phyloP scores from a whole-genome alignment of 1,140 invertebrate species.

The Proales similis region DNA sequence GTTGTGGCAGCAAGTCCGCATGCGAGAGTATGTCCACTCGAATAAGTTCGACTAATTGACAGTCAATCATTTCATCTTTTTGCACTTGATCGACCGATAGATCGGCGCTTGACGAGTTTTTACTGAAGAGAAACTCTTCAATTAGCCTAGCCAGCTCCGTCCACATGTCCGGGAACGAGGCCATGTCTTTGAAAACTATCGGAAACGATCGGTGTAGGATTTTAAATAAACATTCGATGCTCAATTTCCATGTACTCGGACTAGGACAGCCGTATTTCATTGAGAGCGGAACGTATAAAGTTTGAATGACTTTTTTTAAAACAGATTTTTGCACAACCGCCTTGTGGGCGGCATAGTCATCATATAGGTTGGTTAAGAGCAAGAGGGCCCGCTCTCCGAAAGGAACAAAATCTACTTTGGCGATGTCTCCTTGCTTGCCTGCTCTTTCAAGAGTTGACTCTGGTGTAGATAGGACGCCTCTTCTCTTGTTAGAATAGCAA shows the following conservation, averaged over 20 bases:
- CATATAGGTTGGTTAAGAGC: slow-evolving; percentile 73
- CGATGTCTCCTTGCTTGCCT: slow-evolving; percentile 3
- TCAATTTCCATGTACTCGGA: slow-evolving; percentile 75
- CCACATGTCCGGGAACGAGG: slow-evolving; percentile 62
- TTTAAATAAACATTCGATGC: slow-evolving; percentile 68
- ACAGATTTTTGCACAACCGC: slow-evolving; percentile 68
- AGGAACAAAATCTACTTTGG: slow-evolving; percentile 70
- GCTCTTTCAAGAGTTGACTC: not conserved
- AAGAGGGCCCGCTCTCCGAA: slow-evolving; percentile 75
- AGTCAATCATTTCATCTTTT: slow-evolving; percentile 74
- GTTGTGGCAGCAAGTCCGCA: slow-evolving; percentile 68
- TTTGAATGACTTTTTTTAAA: slow-evolving; percentile 67
- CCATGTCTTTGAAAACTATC: slow-evolving; percentile 66
- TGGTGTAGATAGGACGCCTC: not conserved
- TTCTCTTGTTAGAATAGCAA: slow-evolving; percentile 6
- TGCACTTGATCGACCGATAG: slow-evolving; percentile 59
- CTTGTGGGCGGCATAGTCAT: slow-evolving; percentile 66
- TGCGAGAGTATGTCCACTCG: slow-evolving; percentile 75
- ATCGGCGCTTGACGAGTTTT: slow-evolving; percentile 42
- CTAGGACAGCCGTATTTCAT: slow-evolving; percentile 76
- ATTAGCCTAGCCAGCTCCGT: slow-evolving; percentile 71
- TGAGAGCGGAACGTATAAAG: slow-evolving; percentile 65
- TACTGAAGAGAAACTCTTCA: slow-evolving; percentile 82
- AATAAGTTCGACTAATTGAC: slow-evolving; percentile 68
- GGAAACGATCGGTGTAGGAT: slow-evolving; percentile 77